Evolutionary conservation across 2,888 invertebrate genomes (phyloP).

Genomic region (Pristionchus japonicus): DNA sequence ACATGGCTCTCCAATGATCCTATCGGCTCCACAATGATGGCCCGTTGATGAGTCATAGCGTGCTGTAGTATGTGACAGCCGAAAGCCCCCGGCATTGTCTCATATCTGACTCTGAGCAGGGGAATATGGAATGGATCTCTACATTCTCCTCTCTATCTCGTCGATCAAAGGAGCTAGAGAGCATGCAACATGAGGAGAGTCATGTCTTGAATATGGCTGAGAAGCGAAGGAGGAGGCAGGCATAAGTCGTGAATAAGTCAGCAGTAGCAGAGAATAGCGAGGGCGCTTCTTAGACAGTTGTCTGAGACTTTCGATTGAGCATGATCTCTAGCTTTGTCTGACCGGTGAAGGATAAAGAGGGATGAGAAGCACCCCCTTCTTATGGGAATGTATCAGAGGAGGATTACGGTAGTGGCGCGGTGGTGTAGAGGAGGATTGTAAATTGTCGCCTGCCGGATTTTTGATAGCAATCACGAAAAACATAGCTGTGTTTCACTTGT

Average conservation of each 20-base stretch:
- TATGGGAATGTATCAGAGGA: background rate
- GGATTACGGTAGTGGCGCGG: constrained; percentile 15
- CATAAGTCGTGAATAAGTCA: constrained; percentile 34
- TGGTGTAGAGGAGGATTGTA: background rate
- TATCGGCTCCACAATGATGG: background rate
- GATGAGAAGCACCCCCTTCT: background rate
- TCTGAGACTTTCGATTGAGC: background rate
- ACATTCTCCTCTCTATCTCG: background rate
- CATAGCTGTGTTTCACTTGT: background rate
- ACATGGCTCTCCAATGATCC: no score
- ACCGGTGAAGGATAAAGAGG: background rate
- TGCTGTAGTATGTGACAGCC: background rate
- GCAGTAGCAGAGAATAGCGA: background rate
- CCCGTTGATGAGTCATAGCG: background rate
- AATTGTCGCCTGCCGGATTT: background rate
- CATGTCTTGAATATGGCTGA: background rate
- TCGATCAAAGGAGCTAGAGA: background rate
- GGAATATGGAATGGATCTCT: background rate
- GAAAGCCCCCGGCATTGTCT: background rate
- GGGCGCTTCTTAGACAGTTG: background rate
- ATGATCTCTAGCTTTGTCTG: background rate
- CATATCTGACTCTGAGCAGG: background rate
- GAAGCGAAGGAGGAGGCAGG: background rate
- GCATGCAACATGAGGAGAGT: background rate
- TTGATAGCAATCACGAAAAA: no score